phyloP scores from a whole-genome alignment of 2,797 vertebrate genomes.

The Fundulus diaphanus region DNA sequence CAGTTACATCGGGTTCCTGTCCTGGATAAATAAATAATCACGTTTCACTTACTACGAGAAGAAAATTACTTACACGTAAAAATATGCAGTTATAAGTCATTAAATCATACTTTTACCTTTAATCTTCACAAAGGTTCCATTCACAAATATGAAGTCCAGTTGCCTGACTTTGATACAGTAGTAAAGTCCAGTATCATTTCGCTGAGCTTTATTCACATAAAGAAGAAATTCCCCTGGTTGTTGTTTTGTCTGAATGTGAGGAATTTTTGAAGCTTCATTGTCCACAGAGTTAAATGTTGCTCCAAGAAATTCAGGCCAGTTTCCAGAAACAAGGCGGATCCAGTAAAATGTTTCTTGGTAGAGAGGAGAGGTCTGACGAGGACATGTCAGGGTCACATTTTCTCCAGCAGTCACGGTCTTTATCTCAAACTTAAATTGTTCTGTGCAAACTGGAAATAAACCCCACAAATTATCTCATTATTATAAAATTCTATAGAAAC shows the following conservation, averaged over 20 bases:
- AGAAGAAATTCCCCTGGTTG: constrained; percentile 8
- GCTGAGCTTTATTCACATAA: not conserved
- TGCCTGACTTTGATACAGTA: constrained; percentile 2
- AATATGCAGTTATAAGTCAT: not conserved
- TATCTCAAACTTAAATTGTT: not conserved
- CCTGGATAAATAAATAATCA: not conserved
- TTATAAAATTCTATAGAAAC: no score
- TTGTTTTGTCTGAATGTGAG: constrained; percentile 17
- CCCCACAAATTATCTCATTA: not conserved
- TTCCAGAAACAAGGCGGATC: constrained; percentile 46
- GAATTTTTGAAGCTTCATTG: rapidly evolving
- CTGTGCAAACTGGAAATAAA: constrained; percentile 10
- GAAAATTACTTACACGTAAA: not conserved
- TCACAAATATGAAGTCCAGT: not conserved
- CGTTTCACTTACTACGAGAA: rapidly evolving
- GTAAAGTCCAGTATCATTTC: constrained; percentile 34
- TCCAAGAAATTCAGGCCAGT: constrained; percentile 28
- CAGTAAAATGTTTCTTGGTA: not conserved
- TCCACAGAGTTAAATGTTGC: not conserved
- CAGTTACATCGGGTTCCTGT: constrained; percentile 5
- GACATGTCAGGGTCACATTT: constrained; percentile 24
- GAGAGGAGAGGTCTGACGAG: rapidly evolving
- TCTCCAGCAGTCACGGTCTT: constrained; percentile 28
- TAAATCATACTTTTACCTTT: constrained; percentile 18
- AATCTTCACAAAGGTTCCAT: constrained; percentile 24